Evolutionary conservation across 2,797 vertebrate species (phyloP), one percentile per base, ranked within the genome.

Genomic region (Myotis findleyi): DNA sequence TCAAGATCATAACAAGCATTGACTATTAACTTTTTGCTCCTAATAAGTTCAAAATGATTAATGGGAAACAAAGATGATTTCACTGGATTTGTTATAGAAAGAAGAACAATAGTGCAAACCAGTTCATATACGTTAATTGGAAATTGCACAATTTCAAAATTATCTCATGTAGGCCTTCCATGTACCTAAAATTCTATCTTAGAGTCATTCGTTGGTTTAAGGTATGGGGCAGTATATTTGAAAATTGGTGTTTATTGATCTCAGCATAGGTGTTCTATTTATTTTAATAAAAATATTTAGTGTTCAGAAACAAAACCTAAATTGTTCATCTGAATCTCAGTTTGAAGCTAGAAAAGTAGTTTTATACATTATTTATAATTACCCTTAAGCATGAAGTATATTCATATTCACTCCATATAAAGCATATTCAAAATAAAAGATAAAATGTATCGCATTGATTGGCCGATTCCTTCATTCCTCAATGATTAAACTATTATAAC

Each of bases 61-160:
- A 4, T 16, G 13, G 18, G 36, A 79, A 92, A 89, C 33, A 71
- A 90, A 91, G 44, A 76, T 76, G 17, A 93, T 38, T 49, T 95
- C 20, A 80, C 6, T 62, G 5, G 21, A 68, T 84, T 89, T 87
- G 17, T 75, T 95, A 77, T 49, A 12, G 33, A 92, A 90, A 30
- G 57, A 89, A 93, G 38, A 66, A 81, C 21, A 90, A 66, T 55
- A 87, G 49, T 80, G 36, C 14, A 89, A 92, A 53, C 4, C 25
- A 84, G 38, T 57, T 75, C 75, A 47, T 59, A 81, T 88, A 47
- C 91, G 23, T 72, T 51, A 68, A 53, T 85, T 93, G 36, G 38
- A 95, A 93, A 93, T 12, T 44, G 10, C 76, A 88, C 21, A 81
- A 91, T 76, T 93, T 64, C 14, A 76, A 91, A 91, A 73, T 81